Evolutionary conservation across 2,113 vertebrate species (phyloP).

Genomic region (Hydrochoerus hydrochaeris): DNA sequence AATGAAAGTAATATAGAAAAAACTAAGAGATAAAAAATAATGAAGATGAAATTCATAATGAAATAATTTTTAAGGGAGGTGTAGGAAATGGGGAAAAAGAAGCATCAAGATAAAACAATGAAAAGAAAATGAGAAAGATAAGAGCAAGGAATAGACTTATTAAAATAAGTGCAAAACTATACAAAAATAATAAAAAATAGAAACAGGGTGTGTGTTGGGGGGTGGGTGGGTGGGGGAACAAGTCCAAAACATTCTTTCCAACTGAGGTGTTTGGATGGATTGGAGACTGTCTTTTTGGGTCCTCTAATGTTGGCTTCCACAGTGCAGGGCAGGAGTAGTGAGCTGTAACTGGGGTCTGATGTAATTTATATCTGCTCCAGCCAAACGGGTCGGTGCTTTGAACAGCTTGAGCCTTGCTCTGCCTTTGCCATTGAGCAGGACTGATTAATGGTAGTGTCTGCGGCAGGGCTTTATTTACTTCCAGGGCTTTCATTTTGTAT

Average conservation of each 20-base stretch:
- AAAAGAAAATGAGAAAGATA: neutral
- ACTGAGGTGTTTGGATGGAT: neutral
- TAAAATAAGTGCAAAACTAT: neutral
- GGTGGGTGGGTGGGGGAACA: too few relatives aligned
- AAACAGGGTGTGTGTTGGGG: neutral
- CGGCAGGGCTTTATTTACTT: neutral
- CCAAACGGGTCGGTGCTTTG: neutral
- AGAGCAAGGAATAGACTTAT: neutral
- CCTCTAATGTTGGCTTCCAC: neutral
- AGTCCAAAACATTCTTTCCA: neutral
- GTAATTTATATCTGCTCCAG: neutral
- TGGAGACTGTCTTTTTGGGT: neutral
- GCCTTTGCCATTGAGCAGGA: neutral
- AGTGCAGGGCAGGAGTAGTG: neutral
- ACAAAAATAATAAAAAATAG: neutral
- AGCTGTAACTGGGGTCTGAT: neutral
- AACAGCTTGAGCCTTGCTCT: neutral
- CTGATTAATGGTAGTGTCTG: neutral
- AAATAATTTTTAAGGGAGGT: neutral
- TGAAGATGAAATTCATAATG: neutral
- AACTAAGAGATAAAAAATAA: neutral
- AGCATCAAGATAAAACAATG: neutral
- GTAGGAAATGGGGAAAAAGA: neutral
- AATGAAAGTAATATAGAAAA: neutral
- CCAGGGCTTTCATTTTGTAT: neutral